Base-by-base conservation (phyloP, 2,113 vertebrate species). In the Pterocles gutturalis region DNA sequence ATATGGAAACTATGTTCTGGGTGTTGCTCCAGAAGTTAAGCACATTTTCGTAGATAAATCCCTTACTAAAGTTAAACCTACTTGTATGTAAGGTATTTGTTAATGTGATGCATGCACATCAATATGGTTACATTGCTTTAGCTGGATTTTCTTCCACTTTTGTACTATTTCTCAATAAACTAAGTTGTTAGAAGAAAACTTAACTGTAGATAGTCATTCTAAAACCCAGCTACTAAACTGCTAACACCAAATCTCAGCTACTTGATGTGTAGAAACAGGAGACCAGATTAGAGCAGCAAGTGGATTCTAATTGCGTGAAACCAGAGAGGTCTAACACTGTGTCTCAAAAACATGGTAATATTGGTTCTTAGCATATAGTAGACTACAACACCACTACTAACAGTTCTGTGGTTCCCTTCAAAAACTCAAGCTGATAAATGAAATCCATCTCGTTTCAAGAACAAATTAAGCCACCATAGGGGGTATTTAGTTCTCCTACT, bases 391-490 rank as follows among this genome's bases (percentile, higher is more conserved):
- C 17, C 73, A 94, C 18, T 46, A 55, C 61, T 78, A 87, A 84
- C 45, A 87, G 51, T 80, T 75, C 66, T 10, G 7, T 21, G 31
- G 71, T 58, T 93, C 75, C 70, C 87, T 94, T 95, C 77, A 96
- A 82, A 95, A 87, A 66, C 89, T 87, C 70, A 83, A 76, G 87
- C 82, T 93, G 82, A 79, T 96, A 91, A 94, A 96, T 91, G 38
- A 96, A 97, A 96, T 92, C 66, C 71, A 75, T 93, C 94, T 95
- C 51, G 31, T 85, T 71, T 94, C 88, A 91, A 91, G 85, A 95
- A 87, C 79, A 96, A 93, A 93, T 96, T 92, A 92, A 94, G 82
- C 43, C 90, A 86, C 96, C 64, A 65, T 76, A 86, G 91, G 94
- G 90, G 87, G 79, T 88, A 83, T 85, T 96, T 92, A 87, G 91